Evolutionary conservation across 2,797 vertebrate species (phyloP), one percentile per base, ranked within the genome.

Genomic region (Micromesistius poutassou): DNA sequence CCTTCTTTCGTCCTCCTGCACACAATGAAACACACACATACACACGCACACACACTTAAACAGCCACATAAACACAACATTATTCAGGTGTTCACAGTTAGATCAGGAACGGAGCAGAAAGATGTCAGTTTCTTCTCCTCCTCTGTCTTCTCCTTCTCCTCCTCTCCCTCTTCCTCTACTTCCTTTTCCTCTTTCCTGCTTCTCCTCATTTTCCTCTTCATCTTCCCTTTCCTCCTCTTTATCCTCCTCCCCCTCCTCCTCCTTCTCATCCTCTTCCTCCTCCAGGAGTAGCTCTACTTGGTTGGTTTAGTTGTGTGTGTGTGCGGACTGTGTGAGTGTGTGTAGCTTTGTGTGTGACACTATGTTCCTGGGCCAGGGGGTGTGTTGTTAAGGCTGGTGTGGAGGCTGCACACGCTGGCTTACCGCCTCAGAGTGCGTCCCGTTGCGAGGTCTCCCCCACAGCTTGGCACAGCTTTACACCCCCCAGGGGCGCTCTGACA

Each of bases 401-500:
- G 83, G 46, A 55, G 46, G 46, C 46, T 55, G 5, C 46, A 55
- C 46, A 55, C 19, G 46, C 46, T 55, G 46, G 46, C 46, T 55
- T 55, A 55, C 46, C 46, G 46, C 46, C 4, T 22, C 46, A 19
- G 46, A 22, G 46, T 55, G 46, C 16, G 16, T 87, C 88, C 88
- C n/a, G 73, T 84, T 79, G 83, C 1, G 81, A 87, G 73, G 85
- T 77, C 82, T 89, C 87, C 82, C 86, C 86, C 84, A 86, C 86
- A 91, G 89, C 86, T 88, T 91, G 87, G 85, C 86, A 85, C 16
- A 5, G 74, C 30, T 19, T 4, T 42, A 28, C 79, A 84, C 75
- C 78, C 42, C 77, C 85, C 86, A 81, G 80, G 78, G 86, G 87
- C 88, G 89, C 85, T 84, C 89, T 74, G 83, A 87, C 89, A 86